Conservation (phyloP, 2,113 vertebrate species). For the Micronisus gabar region DNA sequence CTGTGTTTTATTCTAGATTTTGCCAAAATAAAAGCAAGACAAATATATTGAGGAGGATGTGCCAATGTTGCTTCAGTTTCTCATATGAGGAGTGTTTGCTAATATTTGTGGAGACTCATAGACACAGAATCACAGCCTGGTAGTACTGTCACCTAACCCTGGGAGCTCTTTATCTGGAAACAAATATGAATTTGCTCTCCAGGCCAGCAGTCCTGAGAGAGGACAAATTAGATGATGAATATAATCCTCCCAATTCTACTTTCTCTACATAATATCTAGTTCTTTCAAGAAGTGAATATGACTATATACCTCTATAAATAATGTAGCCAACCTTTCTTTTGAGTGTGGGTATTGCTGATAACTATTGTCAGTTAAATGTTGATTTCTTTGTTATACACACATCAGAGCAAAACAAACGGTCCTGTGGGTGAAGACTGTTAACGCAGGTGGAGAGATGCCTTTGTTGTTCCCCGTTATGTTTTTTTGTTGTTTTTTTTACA, state of each 20-base stretch:
- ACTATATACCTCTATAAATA: neutral
- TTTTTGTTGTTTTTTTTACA: neutral
- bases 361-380: neutral
- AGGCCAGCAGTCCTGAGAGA: neutral
- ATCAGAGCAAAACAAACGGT: neutral
- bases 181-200: neutral
- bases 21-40: neutral
- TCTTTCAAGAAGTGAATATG: neutral
- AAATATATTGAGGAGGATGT: neutral
- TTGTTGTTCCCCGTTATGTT: neutral
- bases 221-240: neutral
- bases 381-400: neutral
- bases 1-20: neutral
- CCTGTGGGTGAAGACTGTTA: neutral
- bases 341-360: neutral
- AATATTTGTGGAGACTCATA: neutral
- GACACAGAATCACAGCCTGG: neutral
- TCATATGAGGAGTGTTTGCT: neutral
- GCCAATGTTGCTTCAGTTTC: neutral
- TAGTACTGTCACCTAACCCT: neutral
- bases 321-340: neutral
- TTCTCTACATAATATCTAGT: accelerated
- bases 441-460: neutral
- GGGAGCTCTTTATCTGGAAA: neutral
- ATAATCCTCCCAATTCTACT: neutral